Percentiles rank a stretch among this genome's conserved stretches.
These are phyloP conservation scores for Crotalus horridus DNA, from an alignment of 2,113 vertebrate species.

Conservation along the genomic window DNA sequence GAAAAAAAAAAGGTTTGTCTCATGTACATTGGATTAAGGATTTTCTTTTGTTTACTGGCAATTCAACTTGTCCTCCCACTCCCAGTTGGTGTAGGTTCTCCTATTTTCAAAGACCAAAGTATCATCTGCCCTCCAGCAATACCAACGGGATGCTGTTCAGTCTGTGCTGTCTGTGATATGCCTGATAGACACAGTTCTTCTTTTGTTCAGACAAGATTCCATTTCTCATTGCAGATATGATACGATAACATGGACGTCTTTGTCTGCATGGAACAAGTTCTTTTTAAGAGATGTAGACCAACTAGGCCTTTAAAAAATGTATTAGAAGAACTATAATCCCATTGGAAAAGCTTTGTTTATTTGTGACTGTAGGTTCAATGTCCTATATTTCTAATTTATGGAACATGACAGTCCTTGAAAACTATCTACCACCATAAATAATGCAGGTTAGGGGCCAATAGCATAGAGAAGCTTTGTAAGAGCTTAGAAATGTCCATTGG, in stretches of 20 bases:
- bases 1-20: not conserved
- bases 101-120: not conserved
- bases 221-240: not conserved
- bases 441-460: not conserved
- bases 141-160: not conserved
- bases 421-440: not conserved
- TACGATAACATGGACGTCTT: too few relatives aligned
- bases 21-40: not conserved
- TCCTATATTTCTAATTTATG: not conserved
- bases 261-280: not conserved
- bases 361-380: not conserved
- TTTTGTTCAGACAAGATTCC: not conserved
- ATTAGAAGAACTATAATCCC: not conserved
- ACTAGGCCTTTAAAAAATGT: not conserved
- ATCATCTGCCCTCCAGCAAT: not conserved
- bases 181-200: not conserved
- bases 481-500: not conserved
- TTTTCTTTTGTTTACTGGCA: not conserved
- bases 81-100: not conserved
- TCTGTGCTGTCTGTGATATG: not conserved
- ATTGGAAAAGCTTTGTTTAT: not conserved
- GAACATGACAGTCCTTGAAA: not conserved
- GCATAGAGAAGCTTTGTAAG: not conserved
- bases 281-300: not conserved
- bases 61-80: not conserved